Percentiles rank a stretch among this genome's conserved stretches.
Conservation (phyloP, 2,797 vertebrate genomes). For the Florisuga fusca region DNA sequence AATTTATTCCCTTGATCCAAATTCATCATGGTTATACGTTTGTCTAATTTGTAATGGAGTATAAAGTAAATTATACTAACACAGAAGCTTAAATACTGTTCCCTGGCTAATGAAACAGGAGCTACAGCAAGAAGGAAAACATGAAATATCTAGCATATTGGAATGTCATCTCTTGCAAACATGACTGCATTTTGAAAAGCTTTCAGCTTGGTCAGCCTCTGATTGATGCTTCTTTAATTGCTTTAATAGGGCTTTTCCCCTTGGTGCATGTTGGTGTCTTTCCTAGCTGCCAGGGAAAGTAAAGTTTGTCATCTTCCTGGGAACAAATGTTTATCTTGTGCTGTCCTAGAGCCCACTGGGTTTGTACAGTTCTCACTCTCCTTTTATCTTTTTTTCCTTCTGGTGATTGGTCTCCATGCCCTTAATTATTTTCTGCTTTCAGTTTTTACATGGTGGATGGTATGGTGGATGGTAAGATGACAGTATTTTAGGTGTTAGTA, state of each 20-base stretch:
- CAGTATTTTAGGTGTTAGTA: neutral
- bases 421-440: neutral
- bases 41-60: neutral
- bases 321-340: neutral
- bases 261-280: neutral
- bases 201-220: neutral
- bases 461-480: fast-evolving
- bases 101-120: neutral
- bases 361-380: neutral
- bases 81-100: neutral
- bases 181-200: neutral
- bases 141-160: neutral
- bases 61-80: neutral
- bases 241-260: neutral
- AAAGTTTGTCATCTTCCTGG: neutral
- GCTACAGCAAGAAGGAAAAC: neutral
- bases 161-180: neutral
- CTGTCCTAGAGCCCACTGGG: neutral
- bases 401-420: neutral
- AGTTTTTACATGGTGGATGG: fast-evolving
- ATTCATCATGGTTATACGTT: neutral
- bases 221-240: neutral
- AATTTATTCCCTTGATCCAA: neutral
- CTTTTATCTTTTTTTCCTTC: neutral
- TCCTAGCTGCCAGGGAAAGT: neutral